Evolutionary conservation across 2,888 invertebrate genomes (phyloP), one percentile per base, ranked within the genome.

Genomic region (Drosophila kambysellisi): DNA sequence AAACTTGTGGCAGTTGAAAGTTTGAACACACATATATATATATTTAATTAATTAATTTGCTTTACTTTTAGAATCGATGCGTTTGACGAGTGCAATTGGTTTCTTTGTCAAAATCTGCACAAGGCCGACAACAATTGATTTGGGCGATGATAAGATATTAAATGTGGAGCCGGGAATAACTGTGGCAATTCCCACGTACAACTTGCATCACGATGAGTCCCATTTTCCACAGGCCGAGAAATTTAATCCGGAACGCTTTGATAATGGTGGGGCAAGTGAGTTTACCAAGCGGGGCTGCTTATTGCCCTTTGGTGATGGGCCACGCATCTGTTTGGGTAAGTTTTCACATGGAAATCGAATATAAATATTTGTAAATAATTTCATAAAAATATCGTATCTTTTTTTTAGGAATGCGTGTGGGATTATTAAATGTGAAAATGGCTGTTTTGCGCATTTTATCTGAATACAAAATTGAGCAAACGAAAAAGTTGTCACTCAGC

Each of bases 271-370:
- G 3, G 82, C 75, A 0, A 84, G 76, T 61, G 78, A 79, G 35
- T 73, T 84, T 1, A 88, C 69, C 11, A 91, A 92, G 33, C 78
- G 81, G n/a, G 92, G 92, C 1, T 80, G 81, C 1, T 86, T 91
- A 9, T 43, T 92, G 50, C 85, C 91, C 4, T 92, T 92, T 35
- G 92, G 93, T 0, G 89, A 92, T 81, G 93, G 92, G 9, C 93
- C 92, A 1, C 77, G 92, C 8, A 90, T 89, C 37, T 93, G 92
- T 41, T 54, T 89, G 54, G 92, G 92, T 92, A 65, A 69, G 86
- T 77, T 29, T 35, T 9, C 2, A 4, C 4, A 15, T 15, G 0
- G 6, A 6, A 11, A 25, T 17, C 4, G 7, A 33, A 12, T 17
- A 17, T 3, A n/a, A 43, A 12, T 50, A 8, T 8, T n/a, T 56